Conservation (phyloP, 2,888 invertebrate species). For the Ormyrus pomaceus region DNA sequence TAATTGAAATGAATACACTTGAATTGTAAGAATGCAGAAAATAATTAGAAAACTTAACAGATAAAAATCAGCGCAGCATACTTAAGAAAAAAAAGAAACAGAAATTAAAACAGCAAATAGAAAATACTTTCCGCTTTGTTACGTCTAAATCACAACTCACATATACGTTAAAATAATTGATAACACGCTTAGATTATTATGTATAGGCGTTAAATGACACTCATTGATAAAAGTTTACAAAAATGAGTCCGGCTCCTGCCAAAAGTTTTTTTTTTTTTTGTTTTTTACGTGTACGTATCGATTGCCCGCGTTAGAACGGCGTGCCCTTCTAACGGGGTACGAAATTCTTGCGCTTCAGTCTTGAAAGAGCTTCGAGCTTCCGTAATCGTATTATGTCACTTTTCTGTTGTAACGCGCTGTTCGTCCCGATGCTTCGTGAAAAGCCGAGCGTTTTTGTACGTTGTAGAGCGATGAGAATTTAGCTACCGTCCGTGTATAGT, state of each 20-base stretch:
- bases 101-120: too few relatives aligned
- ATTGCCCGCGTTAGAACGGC: too few relatives aligned
- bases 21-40: too few relatives aligned
- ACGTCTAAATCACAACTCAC: too few relatives aligned
- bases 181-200: neutral
- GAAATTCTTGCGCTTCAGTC: slow-evolving; percentile 25
- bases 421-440: neutral
- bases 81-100: too few relatives aligned
- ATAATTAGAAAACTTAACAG: too few relatives aligned
- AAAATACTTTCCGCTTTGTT: too few relatives aligned
- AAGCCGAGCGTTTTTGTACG: slow-evolving; percentile 9
- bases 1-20: too few relatives aligned
- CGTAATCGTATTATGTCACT: neutral
- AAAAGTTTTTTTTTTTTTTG: neutral
- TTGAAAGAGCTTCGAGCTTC: slow-evolving; percentile 15
- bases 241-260: neutral
- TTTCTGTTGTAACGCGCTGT: neutral
- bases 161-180: neutral
- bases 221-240: slow-evolving; percentile 4
- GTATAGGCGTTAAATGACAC: neutral
- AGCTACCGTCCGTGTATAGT: neutral
- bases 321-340: neutral
- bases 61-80: too few relatives aligned
- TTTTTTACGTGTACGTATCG: neutral
- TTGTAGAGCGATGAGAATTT: neutral